Evolutionary conservation across 2,113 vertebrate genomes (phyloP).

Genomic region (Alectura lathami): DNA sequence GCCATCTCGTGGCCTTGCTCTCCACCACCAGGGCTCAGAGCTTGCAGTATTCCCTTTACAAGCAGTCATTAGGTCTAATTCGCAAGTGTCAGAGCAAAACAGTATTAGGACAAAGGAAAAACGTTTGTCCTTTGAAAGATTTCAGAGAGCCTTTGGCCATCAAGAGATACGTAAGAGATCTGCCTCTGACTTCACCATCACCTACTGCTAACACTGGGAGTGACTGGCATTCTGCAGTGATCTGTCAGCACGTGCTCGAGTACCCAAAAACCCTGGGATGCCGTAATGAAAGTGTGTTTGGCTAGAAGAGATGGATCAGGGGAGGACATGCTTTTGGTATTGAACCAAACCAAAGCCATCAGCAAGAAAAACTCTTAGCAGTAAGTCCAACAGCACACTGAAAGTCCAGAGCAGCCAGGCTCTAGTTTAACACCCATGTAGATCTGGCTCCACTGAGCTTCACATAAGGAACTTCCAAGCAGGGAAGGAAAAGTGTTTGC

Average conservation of each 20-base stretch:
- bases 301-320: accelerated
- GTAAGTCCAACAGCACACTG: neutral
- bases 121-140: neutral
- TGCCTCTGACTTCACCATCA: accelerated
- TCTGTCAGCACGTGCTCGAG: accelerated
- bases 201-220: neutral
- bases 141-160: neutral
- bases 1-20: conserved; percentile 52
- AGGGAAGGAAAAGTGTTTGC: neutral
- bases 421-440: neutral
- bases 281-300: accelerated
- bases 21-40: neutral
- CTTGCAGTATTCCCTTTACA: accelerated
- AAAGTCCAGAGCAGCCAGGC: neutral
- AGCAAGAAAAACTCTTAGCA: neutral
- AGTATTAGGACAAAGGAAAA: neutral
- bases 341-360: neutral
- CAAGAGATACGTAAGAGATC: neutral
- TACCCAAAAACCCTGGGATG: neutral
- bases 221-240: accelerated
- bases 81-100: neutral
- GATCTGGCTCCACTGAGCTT: neutral
- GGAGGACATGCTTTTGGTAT: neutral
- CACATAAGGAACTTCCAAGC: neutral
- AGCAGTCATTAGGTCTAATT: accelerated